Percentiles rank a stretch among this genome's conserved stretches.
These are phyloP conservation scores for Tursiops truncatus DNA, from an alignment of 2,113 vertebrate species.

Conservation along the genomic window DNA sequence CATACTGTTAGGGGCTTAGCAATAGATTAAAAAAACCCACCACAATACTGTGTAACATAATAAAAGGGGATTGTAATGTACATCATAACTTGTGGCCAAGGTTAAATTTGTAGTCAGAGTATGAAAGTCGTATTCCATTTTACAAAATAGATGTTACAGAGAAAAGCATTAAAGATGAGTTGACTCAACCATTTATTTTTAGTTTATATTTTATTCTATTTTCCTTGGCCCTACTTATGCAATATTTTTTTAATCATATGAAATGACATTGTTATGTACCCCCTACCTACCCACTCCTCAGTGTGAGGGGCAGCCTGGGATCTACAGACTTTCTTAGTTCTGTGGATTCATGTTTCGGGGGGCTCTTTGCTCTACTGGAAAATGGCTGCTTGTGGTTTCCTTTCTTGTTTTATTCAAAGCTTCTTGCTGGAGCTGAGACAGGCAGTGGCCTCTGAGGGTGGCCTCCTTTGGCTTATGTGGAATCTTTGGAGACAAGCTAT, in stretches of 20 bases:
- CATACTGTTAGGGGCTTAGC: slow-evolving; percentile 87
- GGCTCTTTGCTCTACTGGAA: not conserved
- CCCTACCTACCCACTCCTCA: not conserved
- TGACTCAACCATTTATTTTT: slow-evolving; percentile 85
- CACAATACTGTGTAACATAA: slow-evolving; percentile 88
- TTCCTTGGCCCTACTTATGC: slow-evolving; percentile 77
- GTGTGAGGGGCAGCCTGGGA: not conserved
- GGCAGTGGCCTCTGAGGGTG: not conserved
- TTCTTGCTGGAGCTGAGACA: not conserved
- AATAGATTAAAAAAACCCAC: slow-evolving; percentile 88
- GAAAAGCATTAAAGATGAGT: slow-evolving; percentile 86
- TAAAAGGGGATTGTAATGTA: slow-evolving; percentile 88
- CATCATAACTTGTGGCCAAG: slow-evolving; percentile 89
- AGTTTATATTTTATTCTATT: slow-evolving; percentile 85
- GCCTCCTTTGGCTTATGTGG: not conserved
- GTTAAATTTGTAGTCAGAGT: slow-evolving; percentile 88
- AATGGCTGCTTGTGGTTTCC: not conserved
- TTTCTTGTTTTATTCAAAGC: not conserved
- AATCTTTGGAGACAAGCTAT: not conserved
- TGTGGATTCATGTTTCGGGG: not conserved
- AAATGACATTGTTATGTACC: slow-evolving; percentile 15
- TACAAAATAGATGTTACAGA: slow-evolving; percentile 83
- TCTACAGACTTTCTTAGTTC: not conserved
- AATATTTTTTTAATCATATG: slow-evolving; percentile 52
- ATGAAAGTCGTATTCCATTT: slow-evolving; percentile 88